phyloP scores from a whole-genome alignment of 2,888 invertebrate genomes.

The Macaria liturata region DNA sequence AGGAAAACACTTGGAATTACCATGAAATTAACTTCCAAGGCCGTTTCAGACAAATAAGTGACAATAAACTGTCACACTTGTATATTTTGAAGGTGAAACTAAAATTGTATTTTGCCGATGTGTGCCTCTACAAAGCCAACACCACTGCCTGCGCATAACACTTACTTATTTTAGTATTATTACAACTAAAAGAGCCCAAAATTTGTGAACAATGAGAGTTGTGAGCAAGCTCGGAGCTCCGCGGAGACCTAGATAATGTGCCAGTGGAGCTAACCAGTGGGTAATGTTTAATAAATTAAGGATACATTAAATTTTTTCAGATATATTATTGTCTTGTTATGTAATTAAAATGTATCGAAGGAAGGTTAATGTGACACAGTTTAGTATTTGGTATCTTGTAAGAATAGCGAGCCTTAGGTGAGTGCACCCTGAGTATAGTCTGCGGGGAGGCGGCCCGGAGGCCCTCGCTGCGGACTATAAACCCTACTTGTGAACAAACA shows the following conservation, averaged over 20 bases:
- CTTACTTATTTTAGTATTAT: conserved; percentile 59
- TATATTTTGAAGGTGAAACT: conserved; percentile 22
- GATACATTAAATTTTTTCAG: conserved; percentile 82
- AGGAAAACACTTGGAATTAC: conserved; percentile 53
- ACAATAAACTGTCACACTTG: conserved; percentile 15
- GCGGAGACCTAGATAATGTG: conserved; percentile 59
- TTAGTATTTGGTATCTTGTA: conserved; percentile 70
- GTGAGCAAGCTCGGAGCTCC: conserved; percentile 60
- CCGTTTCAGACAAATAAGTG: conserved; percentile 26
- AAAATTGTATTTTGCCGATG: conserved; percentile 33
- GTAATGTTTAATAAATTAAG: conserved; percentile 79
- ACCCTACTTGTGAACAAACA: conserved; percentile 67
- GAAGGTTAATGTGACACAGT: conserved; percentile 65
- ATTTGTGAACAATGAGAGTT: conserved; percentile 66
- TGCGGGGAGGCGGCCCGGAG: conserved; percentile 43
- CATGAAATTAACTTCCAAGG: conserved; percentile 37
- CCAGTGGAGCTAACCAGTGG: conserved; percentile 77
- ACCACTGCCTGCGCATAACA: conserved; percentile 68
- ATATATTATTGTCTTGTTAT: conserved; percentile 84
- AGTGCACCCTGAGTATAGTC: conserved; percentile 66
- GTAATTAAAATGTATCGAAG: conserved; percentile 81
- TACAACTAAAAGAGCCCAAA: conserved; percentile 54
- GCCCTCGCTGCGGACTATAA: conserved; percentile 44
- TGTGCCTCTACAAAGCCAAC: conserved; percentile 41
- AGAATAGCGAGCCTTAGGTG: conserved; percentile 77